A percentile compares a stretch with the other conserved stretches of the same genome.
Conservation (phyloP, 2,113 vertebrate species). For the Mus musculus region GRCm39 chr19:27900501-27901000, state of each 20-base stretch:
- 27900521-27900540: constrained; percentile 56
- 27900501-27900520: not conserved
- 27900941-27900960: not conserved
- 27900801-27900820: not conserved
- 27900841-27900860: not conserved
- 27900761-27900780: not conserved
- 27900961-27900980: not conserved
- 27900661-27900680: constrained; percentile 63
- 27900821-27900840: constrained; percentile 2
- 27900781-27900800: not conserved
- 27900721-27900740: constrained; percentile 55
- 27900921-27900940: constrained; percentile 26
- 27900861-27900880: not conserved
- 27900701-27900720: constrained; percentile 41
- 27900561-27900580: constrained; percentile 46
- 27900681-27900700: constrained; percentile 57
- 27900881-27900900: constrained; percentile 7
- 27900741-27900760: constrained; percentile 30
- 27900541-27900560: not conserved
- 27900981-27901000: not conserved
- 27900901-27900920: not conserved
- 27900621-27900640: constrained; percentile 60
- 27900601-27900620: constrained; percentile 64
- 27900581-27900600: constrained; percentile 58
- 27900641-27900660: constrained; percentile 58